phyloP scores from a whole-genome alignment of 1,140 invertebrate genomes.

The Schlechtendalia chinensis region DNA sequence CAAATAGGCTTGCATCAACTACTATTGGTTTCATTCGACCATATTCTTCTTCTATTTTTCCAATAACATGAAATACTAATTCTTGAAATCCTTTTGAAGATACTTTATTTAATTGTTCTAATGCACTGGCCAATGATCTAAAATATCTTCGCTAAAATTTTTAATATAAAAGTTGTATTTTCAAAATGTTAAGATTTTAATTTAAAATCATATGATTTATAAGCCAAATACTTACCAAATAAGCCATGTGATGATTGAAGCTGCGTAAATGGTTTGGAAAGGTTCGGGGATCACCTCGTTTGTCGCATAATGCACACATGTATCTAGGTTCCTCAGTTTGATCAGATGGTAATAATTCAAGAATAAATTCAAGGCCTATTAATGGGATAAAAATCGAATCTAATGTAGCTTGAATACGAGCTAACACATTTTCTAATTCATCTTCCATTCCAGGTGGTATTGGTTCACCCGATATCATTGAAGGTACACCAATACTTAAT shows the following conservation, averaged over 20 bases:
- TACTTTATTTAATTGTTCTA: constrained; percentile 43
- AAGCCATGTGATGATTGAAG: constrained; percentile 67
- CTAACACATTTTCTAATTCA: constrained; percentile 59
- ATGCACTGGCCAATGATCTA: constrained; percentile 49
- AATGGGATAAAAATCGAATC: constrained; percentile 57
- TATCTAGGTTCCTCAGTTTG: constrained; percentile 66
- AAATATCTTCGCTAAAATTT: constrained; percentile 52
- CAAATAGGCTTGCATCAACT: constrained; percentile 57
- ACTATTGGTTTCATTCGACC: constrained; percentile 64
- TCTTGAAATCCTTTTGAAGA: constrained; percentile 47
- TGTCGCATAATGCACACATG: constrained; percentile 72
- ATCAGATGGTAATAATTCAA: constrained; percentile 64
- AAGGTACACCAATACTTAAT: constrained; percentile 41
- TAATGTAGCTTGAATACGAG: constrained; percentile 62
- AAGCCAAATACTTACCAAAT: constrained; percentile 57
- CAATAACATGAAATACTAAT: constrained; percentile 58
- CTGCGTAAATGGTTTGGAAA: constrained; percentile 74
- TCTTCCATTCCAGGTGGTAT: constrained; percentile 71
- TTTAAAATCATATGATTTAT: background rate
- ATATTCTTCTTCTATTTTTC: constrained; percentile 63
- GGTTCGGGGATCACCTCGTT: constrained; percentile 71
- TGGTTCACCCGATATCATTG: constrained; percentile 65
- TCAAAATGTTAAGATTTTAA: background rate
- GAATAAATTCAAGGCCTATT: constrained; percentile 68
- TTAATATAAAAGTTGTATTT: too few species aligned